Percentiles rank a stretch among this genome's conserved stretches.
Conservation (phyloP, 2,113 vertebrate species). For the Osmerus mordax region DNA sequence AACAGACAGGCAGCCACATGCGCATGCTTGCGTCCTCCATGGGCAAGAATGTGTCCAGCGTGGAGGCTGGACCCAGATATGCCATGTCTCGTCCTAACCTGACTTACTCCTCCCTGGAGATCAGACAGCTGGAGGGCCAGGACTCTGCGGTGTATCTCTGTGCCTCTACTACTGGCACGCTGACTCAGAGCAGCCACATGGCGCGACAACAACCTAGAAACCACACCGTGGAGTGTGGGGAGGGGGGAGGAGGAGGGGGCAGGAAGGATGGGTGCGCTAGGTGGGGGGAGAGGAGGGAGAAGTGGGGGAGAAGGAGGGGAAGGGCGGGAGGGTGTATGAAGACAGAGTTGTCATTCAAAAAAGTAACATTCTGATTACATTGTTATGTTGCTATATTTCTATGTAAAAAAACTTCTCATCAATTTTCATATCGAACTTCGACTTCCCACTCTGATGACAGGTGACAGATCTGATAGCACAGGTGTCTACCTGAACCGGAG, state of each 20-base stretch:
- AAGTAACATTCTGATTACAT: background rate
- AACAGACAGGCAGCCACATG: slow-evolving; percentile 13
- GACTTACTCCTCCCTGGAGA: slow-evolving; percentile 24
- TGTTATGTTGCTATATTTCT: background rate
- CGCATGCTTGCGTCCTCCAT: slow-evolving; percentile 27
- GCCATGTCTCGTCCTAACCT: slow-evolving; percentile 15
- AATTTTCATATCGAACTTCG: too few species aligned
- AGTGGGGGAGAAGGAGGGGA: background rate
- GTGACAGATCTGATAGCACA: background rate
- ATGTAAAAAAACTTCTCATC: background rate
- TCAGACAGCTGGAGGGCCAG: slow-evolving; percentile 10
- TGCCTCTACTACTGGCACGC: slow-evolving; percentile 37
- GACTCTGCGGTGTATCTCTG: slow-evolving; percentile 41
- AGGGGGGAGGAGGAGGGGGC: background rate
- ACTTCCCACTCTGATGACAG: background rate
- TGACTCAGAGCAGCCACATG: slow-evolving; percentile 15
- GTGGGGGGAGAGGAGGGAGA: background rate
- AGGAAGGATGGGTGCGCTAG: background rate
- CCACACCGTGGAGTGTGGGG: background rate
- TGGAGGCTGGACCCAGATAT: slow-evolving; percentile 23
- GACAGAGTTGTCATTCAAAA: background rate
- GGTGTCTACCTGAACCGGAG: background rate
- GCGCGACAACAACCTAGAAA: slow-evolving; percentile 29
- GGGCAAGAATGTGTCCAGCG: background rate
- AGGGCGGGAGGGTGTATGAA: background rate